Conservation (phyloP, 2,888 invertebrate species). For the Apeira syringaria region DNA sequence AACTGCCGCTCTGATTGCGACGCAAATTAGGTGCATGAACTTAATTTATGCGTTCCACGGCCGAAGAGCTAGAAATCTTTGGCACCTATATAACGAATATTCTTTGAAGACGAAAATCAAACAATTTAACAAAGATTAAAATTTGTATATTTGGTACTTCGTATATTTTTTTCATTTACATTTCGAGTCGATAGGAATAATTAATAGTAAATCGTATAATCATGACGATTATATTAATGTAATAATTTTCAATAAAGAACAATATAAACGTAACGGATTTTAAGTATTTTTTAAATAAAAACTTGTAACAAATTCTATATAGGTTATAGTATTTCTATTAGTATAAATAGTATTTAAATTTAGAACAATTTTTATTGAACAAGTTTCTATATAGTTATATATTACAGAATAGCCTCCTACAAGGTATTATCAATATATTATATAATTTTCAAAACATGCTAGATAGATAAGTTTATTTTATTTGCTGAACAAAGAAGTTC, state of each 20-base stretch:
- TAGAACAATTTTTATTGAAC: constrained; percentile 80
- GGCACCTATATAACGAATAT: too few species aligned
- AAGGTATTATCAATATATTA: constrained; percentile 44
- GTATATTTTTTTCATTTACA: constrained; percentile 82
- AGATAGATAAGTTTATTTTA: constrained; percentile 39
- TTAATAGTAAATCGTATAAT: constrained; percentile 72
- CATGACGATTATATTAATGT: constrained; percentile 62
- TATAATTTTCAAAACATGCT: constrained; percentile 46
- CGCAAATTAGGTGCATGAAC: too few species aligned
- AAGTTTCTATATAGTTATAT: constrained; percentile 66
- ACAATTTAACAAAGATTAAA: constrained; percentile 68
- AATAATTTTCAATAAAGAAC: constrained; percentile 62
- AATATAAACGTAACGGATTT: constrained; percentile 67
- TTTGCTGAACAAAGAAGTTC: constrained; percentile 52
- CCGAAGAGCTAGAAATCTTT: too few species aligned
- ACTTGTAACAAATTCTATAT: constrained; percentile 73
- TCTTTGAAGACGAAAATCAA: too few species aligned
- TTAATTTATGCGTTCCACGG: too few species aligned
- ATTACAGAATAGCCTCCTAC: constrained; percentile 61
- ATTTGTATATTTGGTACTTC: constrained; percentile 84
- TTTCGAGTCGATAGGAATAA: constrained; percentile 77
- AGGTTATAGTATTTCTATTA: constrained; percentile 52
- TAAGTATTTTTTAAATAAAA: constrained; percentile 61
- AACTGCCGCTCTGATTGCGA: too few species aligned
- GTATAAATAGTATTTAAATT: constrained; percentile 58